Base-by-base conservation (phyloP, 2,888 invertebrate genomes). In the Diploptera punctata region DNA sequence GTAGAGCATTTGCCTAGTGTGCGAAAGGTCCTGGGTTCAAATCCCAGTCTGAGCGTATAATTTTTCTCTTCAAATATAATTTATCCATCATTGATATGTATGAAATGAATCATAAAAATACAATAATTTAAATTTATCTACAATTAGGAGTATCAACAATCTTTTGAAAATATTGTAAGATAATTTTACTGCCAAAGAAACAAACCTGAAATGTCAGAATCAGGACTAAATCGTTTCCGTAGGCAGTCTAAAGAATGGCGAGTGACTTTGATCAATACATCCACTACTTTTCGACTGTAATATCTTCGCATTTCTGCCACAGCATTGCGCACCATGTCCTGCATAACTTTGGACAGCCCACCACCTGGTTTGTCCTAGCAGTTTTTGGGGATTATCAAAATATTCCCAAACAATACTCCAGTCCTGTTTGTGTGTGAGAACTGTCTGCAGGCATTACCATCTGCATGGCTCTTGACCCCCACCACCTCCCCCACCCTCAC, bases 221-320 rank as follows among this genome's bases (percentile, higher is more conserved):
- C 87, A 29, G 84, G 81, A 19, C 87, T 83, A 78, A 91, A 91
- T 78, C 91, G 84, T 79, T 91, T 91, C 76, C 94, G 88, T 75
- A 97, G 87, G 1, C 90, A 86, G 80, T 97, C 97, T 72, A 97
- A 84, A 0, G 95, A 92, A 67, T 91, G 88, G 74, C 93, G 87
- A 0, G 95, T 95, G 0, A 96, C 93, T 81, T 90, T 92, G 76
- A 95, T 93, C 4, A 98, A 86, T 3, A 97, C 95, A 80, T 98
- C 97, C 61, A 97, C 89, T 24, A 97, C 93, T 83, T 97, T 95
- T 75, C 95, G 88, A 78, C 95, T 97, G 82, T 97, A 98, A 82
- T 94, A 95, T 31, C 93, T 88, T 33, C 97, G 87, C 90, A 98
- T 94, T 83, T 98, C 97, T 19, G 89, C 90, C 0, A 95, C 94